Percentiles rank a stretch among this genome's conserved stretches.
phyloP scores from a whole-genome alignment of 2,113 vertebrate species.

The Penelope pileata region DNA sequence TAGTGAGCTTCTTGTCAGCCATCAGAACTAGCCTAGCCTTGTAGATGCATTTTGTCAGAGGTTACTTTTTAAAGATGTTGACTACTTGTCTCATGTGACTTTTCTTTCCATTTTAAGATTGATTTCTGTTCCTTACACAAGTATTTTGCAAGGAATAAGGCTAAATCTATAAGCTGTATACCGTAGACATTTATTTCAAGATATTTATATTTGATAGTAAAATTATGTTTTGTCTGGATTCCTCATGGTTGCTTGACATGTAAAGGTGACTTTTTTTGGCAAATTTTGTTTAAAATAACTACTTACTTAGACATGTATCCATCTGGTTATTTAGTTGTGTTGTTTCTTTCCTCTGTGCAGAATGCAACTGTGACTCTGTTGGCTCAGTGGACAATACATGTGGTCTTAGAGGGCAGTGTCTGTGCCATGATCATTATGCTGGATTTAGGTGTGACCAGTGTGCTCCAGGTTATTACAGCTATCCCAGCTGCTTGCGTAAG shows the following conservation, averaged over 20 bases:
- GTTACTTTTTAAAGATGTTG: neutral
- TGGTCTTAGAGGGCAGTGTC: slow-evolving; percentile 71
- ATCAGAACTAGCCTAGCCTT: neutral
- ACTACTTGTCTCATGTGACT: neutral
- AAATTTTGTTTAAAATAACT: neutral
- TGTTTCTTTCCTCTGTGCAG: slow-evolving; percentile 33
- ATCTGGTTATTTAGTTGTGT: neutral
- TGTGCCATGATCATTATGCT: slow-evolving; percentile 67
- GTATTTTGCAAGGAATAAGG: neutral
- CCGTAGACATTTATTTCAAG: neutral
- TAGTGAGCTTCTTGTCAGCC: neutral
- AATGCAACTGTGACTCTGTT: slow-evolving; percentile 72
- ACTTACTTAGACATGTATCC: neutral
- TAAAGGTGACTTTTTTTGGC: neutral
- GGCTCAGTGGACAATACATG: slow-evolving; percentile 74
- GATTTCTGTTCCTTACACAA: neutral
- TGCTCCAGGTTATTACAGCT: slow-evolving; percentile 76
- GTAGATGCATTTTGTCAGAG: neutral
- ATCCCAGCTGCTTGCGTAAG: slow-evolving; percentile 81
- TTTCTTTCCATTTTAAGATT: neutral
- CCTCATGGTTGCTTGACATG: neutral
- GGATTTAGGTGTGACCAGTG: slow-evolving; percentile 77
- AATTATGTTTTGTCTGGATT: neutral
- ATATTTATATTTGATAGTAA: neutral
- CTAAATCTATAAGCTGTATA: neutral